Evolutionary conservation across 2,888 invertebrate genomes (phyloP).

Genomic region (Lordiphosa fenestrarum): DNA sequence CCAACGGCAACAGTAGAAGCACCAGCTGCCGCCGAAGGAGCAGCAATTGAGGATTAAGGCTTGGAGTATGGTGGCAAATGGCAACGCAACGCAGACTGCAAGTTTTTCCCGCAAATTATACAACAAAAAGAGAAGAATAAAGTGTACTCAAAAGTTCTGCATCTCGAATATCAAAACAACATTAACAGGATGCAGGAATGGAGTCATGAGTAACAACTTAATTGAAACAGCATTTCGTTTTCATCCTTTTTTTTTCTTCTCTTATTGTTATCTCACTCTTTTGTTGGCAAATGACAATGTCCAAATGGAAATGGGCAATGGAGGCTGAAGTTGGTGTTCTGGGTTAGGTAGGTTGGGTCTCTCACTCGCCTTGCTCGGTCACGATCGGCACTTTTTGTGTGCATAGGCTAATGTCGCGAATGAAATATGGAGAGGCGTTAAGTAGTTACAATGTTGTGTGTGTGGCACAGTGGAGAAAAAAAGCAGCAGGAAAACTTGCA

Average conservation of each 20-base stretch:
- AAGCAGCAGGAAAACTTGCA: too few species aligned
- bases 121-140: conserved; percentile 55
- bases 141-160: conserved; percentile 43
- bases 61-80: conserved; percentile 7
- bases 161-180: conserved; percentile 67
- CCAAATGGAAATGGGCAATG: conserved; percentile 9
- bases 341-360: not conserved
- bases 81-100: conserved; percentile 25
- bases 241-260: conserved; percentile 11
- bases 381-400: conserved; percentile 66
- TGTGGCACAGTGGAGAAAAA: conserved; percentile 36
- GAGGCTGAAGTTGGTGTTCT: too few species aligned
- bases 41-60: conserved; percentile 25
- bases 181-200: conserved; percentile 43
- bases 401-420: conserved; percentile 58
- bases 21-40: conserved; percentile 9
- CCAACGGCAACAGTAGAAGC: conserved; percentile 15
- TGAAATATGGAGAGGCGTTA: conserved; percentile 77
- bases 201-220: conserved; percentile 76
- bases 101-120: conserved; percentile 64
- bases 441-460: conserved; percentile 67
- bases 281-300: conserved; percentile 14
- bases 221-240: conserved; percentile 68
- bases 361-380: conserved; percentile 46
- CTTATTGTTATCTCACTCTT: not conserved